Base-by-base conservation (phyloP, 2,888 invertebrate genomes). In the Meiosimyza platycephala region DNA sequence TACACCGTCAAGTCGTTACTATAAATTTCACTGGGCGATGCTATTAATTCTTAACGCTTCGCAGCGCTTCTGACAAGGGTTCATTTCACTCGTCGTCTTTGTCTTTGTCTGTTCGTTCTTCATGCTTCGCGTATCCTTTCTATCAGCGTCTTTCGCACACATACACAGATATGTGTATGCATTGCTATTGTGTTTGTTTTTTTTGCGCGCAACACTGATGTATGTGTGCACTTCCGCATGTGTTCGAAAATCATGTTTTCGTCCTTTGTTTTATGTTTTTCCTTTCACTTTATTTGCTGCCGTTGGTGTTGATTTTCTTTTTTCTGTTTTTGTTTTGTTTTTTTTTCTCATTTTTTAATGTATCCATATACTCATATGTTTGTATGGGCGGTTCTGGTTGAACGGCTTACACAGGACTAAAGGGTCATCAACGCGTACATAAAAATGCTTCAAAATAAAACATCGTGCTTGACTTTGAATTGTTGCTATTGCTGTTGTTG, bases 21-120 rank as follows among this genome's bases (percentile, higher is more conserved):
- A 82, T 82, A 82, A 82, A 82, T 81, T 81, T 75, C 67, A 72
- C 64, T 48, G 59, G 73, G 76, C 69, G 72, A 75, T 64, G 78
- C 80, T 76, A 82, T 81, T 82, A 80, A 80, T 82, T 81, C 80
- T 82, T 82, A 78, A 79, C 78, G 81, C 79, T 79, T 81, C 78
- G 76, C 76, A 76, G 78, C 79, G 73, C 76, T 80, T 77, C 72
- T 81, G 81, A 80, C 78, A 78, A 74, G 78, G 80, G 78, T 79
- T 72, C 77, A 72, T 71, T 66, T 52, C 33, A 40, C 48, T 47
- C 22, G 33, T 66, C 50, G 60, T 59, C 33, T 60, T 66, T 62
- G 28, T 55, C 60, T 66, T 70, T 40, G 66, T 59, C 71, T 67
- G 65, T 40, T 28, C 22, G 40, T 13, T 59, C 18, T 4, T 63